Percentiles rank a stretch among this genome's conserved stretches.
Evolutionary conservation across 2,797 vertebrate species (phyloP).

Genomic region (Simalia tracyae): DNA sequence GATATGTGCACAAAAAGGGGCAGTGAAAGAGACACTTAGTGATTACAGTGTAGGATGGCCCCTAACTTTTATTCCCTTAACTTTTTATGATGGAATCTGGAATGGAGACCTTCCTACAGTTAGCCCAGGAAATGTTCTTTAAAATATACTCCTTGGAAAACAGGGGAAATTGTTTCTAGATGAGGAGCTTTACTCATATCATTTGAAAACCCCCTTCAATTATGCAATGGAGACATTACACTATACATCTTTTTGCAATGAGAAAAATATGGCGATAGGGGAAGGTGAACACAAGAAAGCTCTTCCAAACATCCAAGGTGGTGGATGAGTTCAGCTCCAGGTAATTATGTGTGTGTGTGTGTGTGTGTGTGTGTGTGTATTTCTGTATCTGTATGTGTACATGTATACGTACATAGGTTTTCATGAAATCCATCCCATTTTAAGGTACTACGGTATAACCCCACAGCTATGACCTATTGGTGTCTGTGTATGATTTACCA

Average conservation of each 20-base stretch:
- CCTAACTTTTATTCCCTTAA: neutral
- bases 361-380: no score
- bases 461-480: neutral
- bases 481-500: neutral
- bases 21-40: no score
- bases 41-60: conserved; percentile 29
- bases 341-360: no score
- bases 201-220: conserved; percentile 41
- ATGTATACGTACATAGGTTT: neutral
- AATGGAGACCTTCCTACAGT: conserved; percentile 22
- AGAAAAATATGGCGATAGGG: no score
- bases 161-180: conserved; percentile 31
- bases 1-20: no score
- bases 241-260: conserved; percentile 39
- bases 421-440: neutral
- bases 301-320: no score
- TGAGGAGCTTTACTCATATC: conserved; percentile 50
- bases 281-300: no score
- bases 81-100: conserved; percentile 18
- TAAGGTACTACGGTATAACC: neutral
- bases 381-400: no score
- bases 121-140: conserved; percentile 30
- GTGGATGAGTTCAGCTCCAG: no score
- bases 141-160: conserved; percentile 41
- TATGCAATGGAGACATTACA: conserved; percentile 43